A percentile compares a stretch with the other conserved stretches of the same genome.
Conservation (phyloP, 2,888 invertebrate genomes). For the Trypoxylon attenuatum region DNA sequence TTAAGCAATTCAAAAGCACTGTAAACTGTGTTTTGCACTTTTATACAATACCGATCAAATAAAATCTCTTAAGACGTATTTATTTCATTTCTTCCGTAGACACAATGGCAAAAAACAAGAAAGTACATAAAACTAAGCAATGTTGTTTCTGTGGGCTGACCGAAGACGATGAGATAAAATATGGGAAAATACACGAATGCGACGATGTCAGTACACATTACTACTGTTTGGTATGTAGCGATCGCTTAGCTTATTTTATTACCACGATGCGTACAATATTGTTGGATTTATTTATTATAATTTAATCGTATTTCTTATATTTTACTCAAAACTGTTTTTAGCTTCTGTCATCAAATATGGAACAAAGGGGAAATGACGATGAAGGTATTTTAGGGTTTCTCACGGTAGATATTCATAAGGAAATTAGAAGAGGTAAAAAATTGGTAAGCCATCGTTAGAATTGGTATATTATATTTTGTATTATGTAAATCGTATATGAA, state of each 20-base stretch:
- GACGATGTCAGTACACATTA: conserved; percentile 81
- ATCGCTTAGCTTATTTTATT: no score
- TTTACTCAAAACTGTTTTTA: conserved; percentile 62
- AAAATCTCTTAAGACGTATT: not conserved
- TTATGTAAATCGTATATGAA: not conserved
- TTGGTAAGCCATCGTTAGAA: conserved; percentile 77
- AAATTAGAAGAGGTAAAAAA: conserved; percentile 79
- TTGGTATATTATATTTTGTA: not conserved
- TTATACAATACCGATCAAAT: not conserved
- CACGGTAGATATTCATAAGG: conserved; percentile 80
- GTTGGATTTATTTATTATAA: not conserved
- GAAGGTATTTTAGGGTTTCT: conserved; percentile 86
- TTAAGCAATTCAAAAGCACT: no score
- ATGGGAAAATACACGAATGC: conserved; percentile 78
- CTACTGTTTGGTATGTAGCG: conserved; percentile 84
- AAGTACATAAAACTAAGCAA: not conserved
- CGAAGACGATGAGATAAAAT: conserved; percentile 77
- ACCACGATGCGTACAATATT: no score
- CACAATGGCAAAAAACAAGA: conserved; percentile 31
- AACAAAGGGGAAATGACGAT: conserved; percentile 81
- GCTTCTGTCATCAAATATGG: conserved; percentile 83
- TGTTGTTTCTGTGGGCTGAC: conserved; percentile 78
- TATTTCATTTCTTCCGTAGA: not conserved
- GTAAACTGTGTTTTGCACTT: not conserved
- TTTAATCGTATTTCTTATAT: not conserved